Evolutionary conservation across 2,888 invertebrate genomes (phyloP).

Genomic region (Bimastos eiseni): DNA sequence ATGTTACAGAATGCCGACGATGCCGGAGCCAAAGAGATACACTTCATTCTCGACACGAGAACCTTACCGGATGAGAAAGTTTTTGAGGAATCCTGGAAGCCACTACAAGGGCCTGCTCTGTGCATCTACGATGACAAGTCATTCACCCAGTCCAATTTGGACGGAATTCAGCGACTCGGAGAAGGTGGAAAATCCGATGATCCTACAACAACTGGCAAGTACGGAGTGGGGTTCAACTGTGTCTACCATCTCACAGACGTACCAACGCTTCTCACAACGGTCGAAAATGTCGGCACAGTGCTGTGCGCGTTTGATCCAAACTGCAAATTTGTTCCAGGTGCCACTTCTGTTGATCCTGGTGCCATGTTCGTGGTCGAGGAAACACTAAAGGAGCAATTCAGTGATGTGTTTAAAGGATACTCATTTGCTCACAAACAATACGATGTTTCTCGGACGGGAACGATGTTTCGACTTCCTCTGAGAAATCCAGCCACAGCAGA

Average conservation of each 20-base stretch:
- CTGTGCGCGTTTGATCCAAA: constrained; percentile 56
- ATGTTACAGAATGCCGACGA: constrained; percentile 49
- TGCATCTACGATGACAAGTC: constrained; percentile 56
- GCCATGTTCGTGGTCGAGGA: constrained; percentile 42
- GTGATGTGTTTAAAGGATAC: constrained; percentile 50
- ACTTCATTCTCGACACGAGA: constrained; percentile 52
- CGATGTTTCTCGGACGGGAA: constrained; percentile 35
- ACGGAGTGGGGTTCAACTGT: constrained; percentile 60
- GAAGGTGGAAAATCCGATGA: constrained; percentile 55
- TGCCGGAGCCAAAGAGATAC: constrained; percentile 52
- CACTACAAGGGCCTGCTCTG: constrained; percentile 57
- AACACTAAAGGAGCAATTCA: constrained; percentile 41
- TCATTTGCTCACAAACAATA: constrained; percentile 44
- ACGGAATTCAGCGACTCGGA: constrained; percentile 57
- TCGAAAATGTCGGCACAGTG: constrained; percentile 48
- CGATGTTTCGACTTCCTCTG: constrained; percentile 56
- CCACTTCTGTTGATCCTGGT: constrained; percentile 46
- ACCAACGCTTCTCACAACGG: constrained; percentile 54
- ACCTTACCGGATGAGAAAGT: constrained; percentile 45
- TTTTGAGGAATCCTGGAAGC: constrained; percentile 48
- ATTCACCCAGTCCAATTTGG: constrained; percentile 52
- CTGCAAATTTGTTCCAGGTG: constrained; percentile 49
- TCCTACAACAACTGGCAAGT: constrained; percentile 55
- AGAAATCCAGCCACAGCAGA: constrained; percentile 48
- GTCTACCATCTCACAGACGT: constrained; percentile 59